phyloP scores from a whole-genome alignment of 2,113 vertebrate species.

The Thomomys bottae region DNA sequence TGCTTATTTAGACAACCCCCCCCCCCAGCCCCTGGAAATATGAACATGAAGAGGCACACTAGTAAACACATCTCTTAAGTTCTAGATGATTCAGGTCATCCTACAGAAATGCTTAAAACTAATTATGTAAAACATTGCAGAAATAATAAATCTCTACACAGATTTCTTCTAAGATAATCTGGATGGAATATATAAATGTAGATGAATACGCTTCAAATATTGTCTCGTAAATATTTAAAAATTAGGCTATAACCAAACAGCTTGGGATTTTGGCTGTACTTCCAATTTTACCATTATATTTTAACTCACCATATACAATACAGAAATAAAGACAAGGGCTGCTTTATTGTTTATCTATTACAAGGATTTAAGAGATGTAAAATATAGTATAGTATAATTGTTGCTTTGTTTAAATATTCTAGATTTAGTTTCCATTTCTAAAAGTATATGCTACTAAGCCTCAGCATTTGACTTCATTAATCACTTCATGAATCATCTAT shows the following conservation, averaged over 20 bases:
- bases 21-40: not conserved
- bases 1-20: too few species aligned
- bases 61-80: not conserved
- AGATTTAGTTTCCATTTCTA: not conserved
- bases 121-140: not conserved
- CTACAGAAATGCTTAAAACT: not conserved
- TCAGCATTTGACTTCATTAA: not conserved
- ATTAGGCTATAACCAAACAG: not conserved
- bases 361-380: constrained; percentile 7
- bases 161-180: not conserved
- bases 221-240: not conserved
- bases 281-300: not conserved
- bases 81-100: not conserved
- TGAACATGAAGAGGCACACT: not conserved
- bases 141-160: not conserved
- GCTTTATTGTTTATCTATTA: constrained; percentile 38
- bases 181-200: not conserved
- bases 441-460: not conserved
- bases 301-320: not conserved
- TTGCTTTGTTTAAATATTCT: not conserved
- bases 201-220: not conserved
- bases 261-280: not conserved
- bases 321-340: not conserved
- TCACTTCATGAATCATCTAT: not conserved
- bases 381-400: not conserved